Conservation (phyloP, 2,797 vertebrate genomes). For the Poecilia picta region DNA sequence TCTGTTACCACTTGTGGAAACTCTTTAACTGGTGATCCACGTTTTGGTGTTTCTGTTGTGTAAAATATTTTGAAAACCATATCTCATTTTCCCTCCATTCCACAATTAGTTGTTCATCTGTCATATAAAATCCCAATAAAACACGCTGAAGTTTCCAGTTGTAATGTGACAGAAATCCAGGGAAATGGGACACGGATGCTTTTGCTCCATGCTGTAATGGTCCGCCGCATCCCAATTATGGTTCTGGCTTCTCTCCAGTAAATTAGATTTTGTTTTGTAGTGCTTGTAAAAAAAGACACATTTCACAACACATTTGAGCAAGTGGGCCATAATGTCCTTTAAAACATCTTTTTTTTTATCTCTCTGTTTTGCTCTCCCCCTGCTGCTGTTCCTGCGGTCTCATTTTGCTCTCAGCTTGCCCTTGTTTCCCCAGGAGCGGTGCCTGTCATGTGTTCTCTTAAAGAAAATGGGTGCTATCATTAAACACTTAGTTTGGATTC, state of each 20-base stretch:
- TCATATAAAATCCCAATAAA: neutral
- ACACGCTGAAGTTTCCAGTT: neutral
- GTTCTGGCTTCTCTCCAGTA: constrained; percentile 12
- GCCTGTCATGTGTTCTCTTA: constrained; percentile 53
- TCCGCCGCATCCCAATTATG: constrained; percentile 29
- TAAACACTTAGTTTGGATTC: constrained; percentile 55
- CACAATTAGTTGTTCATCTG: neutral
- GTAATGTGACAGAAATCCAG: neutral
- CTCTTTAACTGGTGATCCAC: neutral
- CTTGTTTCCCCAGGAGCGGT: constrained; percentile 28
- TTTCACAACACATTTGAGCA: constrained; percentile 4
- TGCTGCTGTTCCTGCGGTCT: constrained; percentile 19
- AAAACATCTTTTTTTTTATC: neutral
- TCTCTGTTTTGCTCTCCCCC: constrained; percentile 2
- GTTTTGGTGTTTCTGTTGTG: neutral
- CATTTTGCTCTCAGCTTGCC: constrained; percentile 35
- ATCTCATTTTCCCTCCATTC: neutral
- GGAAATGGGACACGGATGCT: neutral
- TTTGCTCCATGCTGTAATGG: neutral
- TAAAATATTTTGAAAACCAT: neutral
- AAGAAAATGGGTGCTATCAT: constrained; percentile 55
- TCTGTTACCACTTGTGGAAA: neutral
- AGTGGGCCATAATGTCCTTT: constrained; percentile 6
- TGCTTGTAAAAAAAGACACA: constrained; percentile 26
- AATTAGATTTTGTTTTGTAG: constrained; percentile 26